Evolutionary conservation across 2,113 vertebrate genomes (phyloP), one percentile per base, ranked within the genome.

Genomic region (Gobius niger): DNA sequence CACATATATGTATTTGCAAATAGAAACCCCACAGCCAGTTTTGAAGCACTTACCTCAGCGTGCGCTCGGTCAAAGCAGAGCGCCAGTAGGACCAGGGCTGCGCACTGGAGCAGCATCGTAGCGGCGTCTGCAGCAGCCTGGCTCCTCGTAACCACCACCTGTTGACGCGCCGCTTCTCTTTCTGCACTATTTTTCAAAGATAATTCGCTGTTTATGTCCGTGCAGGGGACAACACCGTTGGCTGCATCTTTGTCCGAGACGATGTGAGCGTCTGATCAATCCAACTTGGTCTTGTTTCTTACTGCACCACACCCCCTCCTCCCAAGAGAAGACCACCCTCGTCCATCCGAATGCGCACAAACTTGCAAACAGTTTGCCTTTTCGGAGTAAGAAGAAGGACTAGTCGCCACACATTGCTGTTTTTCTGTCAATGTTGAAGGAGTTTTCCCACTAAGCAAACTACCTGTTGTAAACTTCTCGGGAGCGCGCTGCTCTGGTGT

Each of bases 201-300:
- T 65, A 57, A 73, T 51, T 67, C 13, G 15, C n/a, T 6, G 40
- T 1, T 85, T 84, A 89, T 83, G 54, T 44, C 51, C 78, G 65
- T 88, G 90, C 86, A 78, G 47, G 75, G 18, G 69, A 59, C 85
- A 57, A 67, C 74, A 82, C 82, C 85, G 86, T 89, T 65, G 73
- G 80, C 86, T 82, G 86, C 90, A 94, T 92, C 88, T 92, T 92
- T 87, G 86, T 90, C 83, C 82, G 73, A 80, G 68, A 81, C 84
- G 90, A 84, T 91, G 67, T 94, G 93, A 90, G 73, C 59, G 65
- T 86, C 65, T 73, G 80, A 73, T 85, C 86, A 76, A 82, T 83
- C 82, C 69, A 75, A 84, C 73, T 87, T 63, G 80, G 81, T 89
- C 80, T 89, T 82, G 83, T 87, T 84, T 82, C 63, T 82, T 75